Percentiles rank a stretch among this genome's conserved stretches.
These are phyloP conservation scores for Picus viridis DNA, from an alignment of 2,797 vertebrate genomes.

Conservation along the genomic window DNA sequence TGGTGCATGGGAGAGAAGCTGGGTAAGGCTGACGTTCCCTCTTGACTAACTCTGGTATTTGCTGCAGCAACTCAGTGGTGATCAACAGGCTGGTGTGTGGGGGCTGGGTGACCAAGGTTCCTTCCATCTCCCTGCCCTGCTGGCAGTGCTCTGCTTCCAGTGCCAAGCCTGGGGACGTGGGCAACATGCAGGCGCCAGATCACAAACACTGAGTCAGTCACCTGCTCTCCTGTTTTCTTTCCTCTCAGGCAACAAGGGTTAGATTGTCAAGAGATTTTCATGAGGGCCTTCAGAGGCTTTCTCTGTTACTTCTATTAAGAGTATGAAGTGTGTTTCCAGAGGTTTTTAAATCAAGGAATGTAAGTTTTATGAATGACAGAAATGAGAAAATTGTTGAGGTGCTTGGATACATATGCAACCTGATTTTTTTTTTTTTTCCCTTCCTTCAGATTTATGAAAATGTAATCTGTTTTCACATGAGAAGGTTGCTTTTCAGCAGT, in stretches of 20 bases:
- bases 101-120: not conserved
- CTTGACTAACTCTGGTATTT: not conserved
- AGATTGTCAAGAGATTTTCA: not conserved
- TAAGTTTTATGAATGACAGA: not conserved
- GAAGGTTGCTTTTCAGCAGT: not conserved
- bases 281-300: not conserved
- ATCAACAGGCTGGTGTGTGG: accelerated
- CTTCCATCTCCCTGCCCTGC: not conserved
- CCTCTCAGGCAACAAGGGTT: not conserved
- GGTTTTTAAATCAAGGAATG: not conserved
- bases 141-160: not conserved
- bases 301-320: not conserved
- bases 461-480: not conserved
- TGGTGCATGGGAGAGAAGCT: not conserved
- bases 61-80: not conserved
- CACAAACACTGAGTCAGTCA: not conserved
- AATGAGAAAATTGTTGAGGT: not conserved
- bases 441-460: not conserved
- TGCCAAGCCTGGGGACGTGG: accelerated
- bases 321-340: not conserved
- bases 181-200: not conserved
- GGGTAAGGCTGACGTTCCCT: not conserved
- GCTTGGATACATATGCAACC: not conserved
- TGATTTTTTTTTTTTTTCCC: not conserved
- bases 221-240: not conserved